These are phyloP conservation scores for Bimastos eiseni DNA, from an alignment of 2,888 invertebrate genomes.

Conservation along the genomic window DNA sequence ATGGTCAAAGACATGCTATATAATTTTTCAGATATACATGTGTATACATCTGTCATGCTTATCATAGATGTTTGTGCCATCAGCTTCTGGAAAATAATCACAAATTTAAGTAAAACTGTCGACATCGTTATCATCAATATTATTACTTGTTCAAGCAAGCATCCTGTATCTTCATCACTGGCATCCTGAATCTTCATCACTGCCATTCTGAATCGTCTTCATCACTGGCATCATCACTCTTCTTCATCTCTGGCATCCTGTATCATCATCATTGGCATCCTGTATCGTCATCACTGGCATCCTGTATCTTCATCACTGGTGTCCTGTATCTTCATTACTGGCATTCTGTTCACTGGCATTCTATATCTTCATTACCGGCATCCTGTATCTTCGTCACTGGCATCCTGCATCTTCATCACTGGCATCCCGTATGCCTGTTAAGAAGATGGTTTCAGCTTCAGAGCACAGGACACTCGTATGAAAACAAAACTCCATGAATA, in stretches of 20 bases:
- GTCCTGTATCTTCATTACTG: background rate
- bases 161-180: background rate
- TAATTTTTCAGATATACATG: too few relatives aligned
- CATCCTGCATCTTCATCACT: background rate
- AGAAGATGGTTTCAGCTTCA: constrained; percentile 1
- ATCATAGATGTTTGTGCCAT: too few relatives aligned
- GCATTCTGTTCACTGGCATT: too few relatives aligned
- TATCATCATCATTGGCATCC: background rate
- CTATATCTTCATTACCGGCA: background rate
- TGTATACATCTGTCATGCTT: too few relatives aligned
- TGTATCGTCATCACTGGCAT: background rate
- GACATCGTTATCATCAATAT: too few relatives aligned
- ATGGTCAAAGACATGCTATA: too few relatives aligned
- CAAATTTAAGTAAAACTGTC: too few relatives aligned
- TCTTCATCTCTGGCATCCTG: background rate
- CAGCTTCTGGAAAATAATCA: too few relatives aligned
- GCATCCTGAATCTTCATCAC: background rate
- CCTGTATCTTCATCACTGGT: too few relatives aligned
- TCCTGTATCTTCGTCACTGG: too few relatives aligned
- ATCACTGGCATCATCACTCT: background rate
- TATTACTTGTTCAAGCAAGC: too few relatives aligned
- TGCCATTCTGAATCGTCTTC: background rate
- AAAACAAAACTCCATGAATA: background rate
- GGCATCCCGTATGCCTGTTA: background rate
- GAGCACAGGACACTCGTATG: background rate